Evolutionary conservation across 1,140 invertebrate species (phyloP).

Genomic region (Micrasema longulum): DNA sequence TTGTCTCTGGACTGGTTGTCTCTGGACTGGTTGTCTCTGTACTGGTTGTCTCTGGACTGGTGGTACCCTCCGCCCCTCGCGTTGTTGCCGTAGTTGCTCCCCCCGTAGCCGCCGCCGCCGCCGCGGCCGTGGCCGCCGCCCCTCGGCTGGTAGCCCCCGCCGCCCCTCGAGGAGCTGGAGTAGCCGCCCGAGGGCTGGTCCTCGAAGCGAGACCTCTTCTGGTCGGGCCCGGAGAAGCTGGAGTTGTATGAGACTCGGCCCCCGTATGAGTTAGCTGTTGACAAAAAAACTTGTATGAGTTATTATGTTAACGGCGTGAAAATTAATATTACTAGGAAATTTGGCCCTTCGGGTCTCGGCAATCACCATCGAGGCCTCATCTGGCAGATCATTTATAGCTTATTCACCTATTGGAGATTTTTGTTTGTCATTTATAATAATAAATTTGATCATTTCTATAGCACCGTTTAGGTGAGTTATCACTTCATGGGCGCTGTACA

Average conservation of each 20-base stretch:
- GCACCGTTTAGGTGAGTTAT: no score
- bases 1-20: background rate
- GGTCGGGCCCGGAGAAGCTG: conserved; percentile 11
- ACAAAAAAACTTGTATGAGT: conserved; percentile 1
- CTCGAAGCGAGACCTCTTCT: conserved; percentile 13
- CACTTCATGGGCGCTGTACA: no score
- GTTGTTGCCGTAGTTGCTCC: conserved; percentile 1
- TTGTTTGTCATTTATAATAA: no score
- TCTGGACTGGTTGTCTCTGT: conserved; percentile 3
- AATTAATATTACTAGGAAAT: no score
- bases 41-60: background rate
- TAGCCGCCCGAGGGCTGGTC: background rate
- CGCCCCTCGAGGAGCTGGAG: conserved; percentile 21
- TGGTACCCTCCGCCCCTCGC: no score
- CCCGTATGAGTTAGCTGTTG: conserved; percentile 10
- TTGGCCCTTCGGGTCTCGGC: no score
- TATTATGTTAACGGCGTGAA: background rate
- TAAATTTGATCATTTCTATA: no score
- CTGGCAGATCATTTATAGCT: no score
- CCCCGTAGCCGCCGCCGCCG: conserved; percentile 7
- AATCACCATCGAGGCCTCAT: no score
- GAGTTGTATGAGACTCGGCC: conserved; percentile 1
- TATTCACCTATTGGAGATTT: no score
- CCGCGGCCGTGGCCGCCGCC: conserved; percentile 8
- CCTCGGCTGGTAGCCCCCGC: conserved; percentile 18